A percentile compares a stretch with the other conserved stretches of the same genome.
These are phyloP conservation scores for Tapirus terrestris DNA, from an alignment of 2,113 vertebrate species.

Conservation along the genomic window DNA sequence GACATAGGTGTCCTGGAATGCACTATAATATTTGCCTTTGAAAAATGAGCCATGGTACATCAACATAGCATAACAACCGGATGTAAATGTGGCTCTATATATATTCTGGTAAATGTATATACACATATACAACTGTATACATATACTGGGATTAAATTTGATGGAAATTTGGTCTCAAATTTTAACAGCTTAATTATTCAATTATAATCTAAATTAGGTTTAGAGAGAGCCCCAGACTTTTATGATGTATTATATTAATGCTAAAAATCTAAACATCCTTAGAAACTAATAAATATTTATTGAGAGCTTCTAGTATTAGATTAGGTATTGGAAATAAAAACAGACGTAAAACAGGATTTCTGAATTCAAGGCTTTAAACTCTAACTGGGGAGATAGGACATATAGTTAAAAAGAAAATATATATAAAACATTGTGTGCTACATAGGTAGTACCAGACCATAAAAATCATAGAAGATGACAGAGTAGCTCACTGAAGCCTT, in stretches of 20 bases:
- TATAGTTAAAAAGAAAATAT: not conserved
- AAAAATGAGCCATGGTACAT: not conserved
- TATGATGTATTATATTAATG: not conserved
- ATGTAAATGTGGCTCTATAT: not conserved
- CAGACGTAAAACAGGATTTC: not conserved
- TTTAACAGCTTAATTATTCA: slow-evolving; percentile 53
- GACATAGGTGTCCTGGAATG: slow-evolving; percentile 59
- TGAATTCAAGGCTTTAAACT: slow-evolving; percentile 2
- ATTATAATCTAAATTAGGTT: slow-evolving; percentile 34
- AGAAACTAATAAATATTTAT: slow-evolving; percentile 33
- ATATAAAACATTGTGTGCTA: not conserved
- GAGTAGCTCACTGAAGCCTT: not conserved
- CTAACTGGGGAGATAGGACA: not conserved
- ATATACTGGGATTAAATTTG: not conserved
- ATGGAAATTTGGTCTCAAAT: not conserved
- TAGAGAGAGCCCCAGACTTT: not conserved
- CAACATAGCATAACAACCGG: not conserved
- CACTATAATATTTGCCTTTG: slow-evolving; percentile 57
- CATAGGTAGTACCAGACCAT: not conserved
- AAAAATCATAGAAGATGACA: slow-evolving; percentile 11
- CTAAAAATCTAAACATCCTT: not conserved
- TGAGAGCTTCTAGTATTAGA: slow-evolving; percentile 10
- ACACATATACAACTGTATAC: not conserved
- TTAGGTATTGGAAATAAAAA: not conserved
- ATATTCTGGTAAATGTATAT: not conserved